These are phyloP conservation scores for Verasper variegatus DNA, from an alignment of 2,113 vertebrate genomes.

Conservation along the genomic window DNA sequence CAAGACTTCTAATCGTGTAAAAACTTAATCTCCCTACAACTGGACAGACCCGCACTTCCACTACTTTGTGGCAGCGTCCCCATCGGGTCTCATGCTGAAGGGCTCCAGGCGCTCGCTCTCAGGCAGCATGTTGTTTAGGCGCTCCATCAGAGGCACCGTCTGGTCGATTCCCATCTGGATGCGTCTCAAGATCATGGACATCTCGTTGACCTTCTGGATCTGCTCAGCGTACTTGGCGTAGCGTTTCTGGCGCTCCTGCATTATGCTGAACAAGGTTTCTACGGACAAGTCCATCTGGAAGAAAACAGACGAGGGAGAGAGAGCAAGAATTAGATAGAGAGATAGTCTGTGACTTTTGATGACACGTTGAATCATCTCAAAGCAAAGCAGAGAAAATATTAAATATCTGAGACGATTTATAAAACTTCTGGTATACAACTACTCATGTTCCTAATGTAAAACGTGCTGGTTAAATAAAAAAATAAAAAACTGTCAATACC, in stretches of 20 bases:
- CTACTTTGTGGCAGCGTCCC: conserved; percentile 79
- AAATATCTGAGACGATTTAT: not conserved
- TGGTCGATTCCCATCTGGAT: conserved; percentile 99
- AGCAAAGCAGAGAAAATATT: not conserved
- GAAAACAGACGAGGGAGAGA: not conserved
- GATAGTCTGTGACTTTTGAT: no score
- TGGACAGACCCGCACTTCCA: conserved; percentile 29
- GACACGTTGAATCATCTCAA: not conserved
- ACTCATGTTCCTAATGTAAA: not conserved
- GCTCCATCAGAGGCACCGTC: conserved; percentile 95
- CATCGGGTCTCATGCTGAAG: conserved; percentile 91
- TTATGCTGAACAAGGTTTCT: conserved; percentile 93
- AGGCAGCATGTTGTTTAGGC: conserved; percentile 94
- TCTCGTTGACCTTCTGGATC: conserved; percentile 99
- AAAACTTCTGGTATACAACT: not conserved
- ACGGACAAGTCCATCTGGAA: conserved; percentile 94
- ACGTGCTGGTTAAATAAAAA: not conserved
- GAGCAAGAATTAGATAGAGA: no score
- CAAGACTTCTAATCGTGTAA: not conserved
- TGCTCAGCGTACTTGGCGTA: conserved; percentile 98
- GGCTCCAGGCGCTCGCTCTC: conserved; percentile 94
- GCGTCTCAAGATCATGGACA: conserved; percentile 96
- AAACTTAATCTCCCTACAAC: conserved; percentile 15
- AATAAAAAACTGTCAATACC: not conserved
- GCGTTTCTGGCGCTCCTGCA: conserved; percentile 98